Evolutionary conservation across 2,888 invertebrate species (phyloP).

Genomic region (Macrophya annulata): DNA sequence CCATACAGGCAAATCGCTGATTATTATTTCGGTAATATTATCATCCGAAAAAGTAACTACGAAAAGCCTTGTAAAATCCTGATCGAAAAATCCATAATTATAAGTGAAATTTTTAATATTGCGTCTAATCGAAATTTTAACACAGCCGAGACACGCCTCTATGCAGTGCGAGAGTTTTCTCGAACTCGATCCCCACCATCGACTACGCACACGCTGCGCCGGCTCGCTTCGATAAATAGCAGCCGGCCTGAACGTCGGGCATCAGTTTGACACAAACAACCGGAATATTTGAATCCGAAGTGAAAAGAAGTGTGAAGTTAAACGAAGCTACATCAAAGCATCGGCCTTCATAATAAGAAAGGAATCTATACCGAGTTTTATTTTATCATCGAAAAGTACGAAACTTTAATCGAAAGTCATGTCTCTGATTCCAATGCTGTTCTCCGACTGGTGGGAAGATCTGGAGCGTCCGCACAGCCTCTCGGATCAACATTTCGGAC

Average conservation of each 20-base stretch:
- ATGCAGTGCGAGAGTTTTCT: slow-evolving; percentile 28
- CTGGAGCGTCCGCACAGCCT: slow-evolving; percentile 87
- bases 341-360: not conserved
- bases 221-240: slow-evolving; percentile 36
- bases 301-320: not conserved
- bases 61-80: not conserved
- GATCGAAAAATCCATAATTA: not conserved
- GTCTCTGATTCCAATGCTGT: slow-evolving; percentile 91
- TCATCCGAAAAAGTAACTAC: not conserved
- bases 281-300: slow-evolving; percentile 5
- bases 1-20: not conserved
- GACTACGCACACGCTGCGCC: not conserved
- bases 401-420: slow-evolving; percentile 78
- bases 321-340: no score
- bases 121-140: not conserved
- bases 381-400: not conserved
- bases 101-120: not conserved
- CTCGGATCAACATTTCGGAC: slow-evolving; percentile 90
- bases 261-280: slow-evolving; percentile 33
- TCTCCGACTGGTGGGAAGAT: slow-evolving; percentile 94
- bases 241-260: not conserved
- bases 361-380: slow-evolving; percentile 7
- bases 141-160: not conserved
- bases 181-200: slow-evolving; percentile 35
- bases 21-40: not conserved